These are phyloP conservation scores for Drosophila suboccidentalis DNA, from an alignment of 2,888 invertebrate genomes.

Conservation along the genomic window DNA sequence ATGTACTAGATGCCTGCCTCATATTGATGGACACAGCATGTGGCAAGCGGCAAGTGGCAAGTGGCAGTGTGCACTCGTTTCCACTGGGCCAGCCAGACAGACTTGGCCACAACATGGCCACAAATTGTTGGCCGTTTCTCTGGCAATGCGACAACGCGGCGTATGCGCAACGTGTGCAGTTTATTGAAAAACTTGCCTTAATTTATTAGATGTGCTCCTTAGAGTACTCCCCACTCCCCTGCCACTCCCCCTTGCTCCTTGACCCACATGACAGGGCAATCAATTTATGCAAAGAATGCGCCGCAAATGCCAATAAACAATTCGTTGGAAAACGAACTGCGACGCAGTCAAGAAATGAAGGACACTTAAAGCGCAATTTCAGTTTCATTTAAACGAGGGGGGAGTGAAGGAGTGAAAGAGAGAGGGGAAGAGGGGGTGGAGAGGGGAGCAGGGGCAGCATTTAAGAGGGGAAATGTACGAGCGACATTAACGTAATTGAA, in stretches of 20 bases:
- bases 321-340: slow-evolving; percentile 53
- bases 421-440: background rate
- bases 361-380: slow-evolving; percentile 75
- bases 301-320: slow-evolving; percentile 74
- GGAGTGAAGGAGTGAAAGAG: slow-evolving; percentile 1
- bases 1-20: slow-evolving; percentile 41
- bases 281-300: slow-evolving; percentile 72
- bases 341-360: slow-evolving; percentile 25
- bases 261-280: slow-evolving; percentile 55
- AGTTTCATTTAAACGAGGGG: slow-evolving; percentile 61
- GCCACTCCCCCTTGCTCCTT: slow-evolving; percentile 1
- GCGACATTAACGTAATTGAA: slow-evolving; percentile 59
- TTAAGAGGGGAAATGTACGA: slow-evolving; percentile 26
- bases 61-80: background rate
- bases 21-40: slow-evolving; percentile 35
- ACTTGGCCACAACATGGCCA: slow-evolving; percentile 15
- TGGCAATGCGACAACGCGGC: slow-evolving; percentile 39
- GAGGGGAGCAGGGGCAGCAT: slow-evolving; percentile 21
- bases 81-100: slow-evolving; percentile 1
- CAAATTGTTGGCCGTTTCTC: slow-evolving; percentile 49
- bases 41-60: slow-evolving; percentile 10
- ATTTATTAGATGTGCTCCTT: slow-evolving; percentile 60
- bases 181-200: slow-evolving; percentile 74
- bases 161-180: slow-evolving; percentile 70
- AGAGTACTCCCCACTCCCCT: background rate